Evolutionary conservation across 2,888 invertebrate species (phyloP).

Genomic region (Sceliomorpha sp.): DNA sequence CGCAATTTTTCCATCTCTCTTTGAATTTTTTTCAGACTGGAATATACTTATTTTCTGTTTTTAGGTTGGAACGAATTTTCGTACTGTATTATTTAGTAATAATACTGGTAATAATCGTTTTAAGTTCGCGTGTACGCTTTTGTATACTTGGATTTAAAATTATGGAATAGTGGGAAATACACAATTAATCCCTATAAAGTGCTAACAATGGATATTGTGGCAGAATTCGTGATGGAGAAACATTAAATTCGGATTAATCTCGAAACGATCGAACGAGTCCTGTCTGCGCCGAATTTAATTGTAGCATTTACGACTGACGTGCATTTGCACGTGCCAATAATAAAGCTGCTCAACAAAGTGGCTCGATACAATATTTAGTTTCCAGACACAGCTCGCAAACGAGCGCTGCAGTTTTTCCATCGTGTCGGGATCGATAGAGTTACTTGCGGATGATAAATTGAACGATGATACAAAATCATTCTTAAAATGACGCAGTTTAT

Average conservation of each 20-base stretch:
- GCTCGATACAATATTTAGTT: conserved; percentile 27
- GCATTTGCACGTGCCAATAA: conserved; percentile 37
- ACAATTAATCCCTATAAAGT: neutral
- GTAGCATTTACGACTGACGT: conserved; percentile 38
- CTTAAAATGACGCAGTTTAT: too few relatives aligned
- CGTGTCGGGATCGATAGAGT: too few relatives aligned
- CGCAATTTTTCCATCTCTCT: neutral
- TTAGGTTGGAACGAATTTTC: too few relatives aligned
- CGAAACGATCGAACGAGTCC: conserved; percentile 26
- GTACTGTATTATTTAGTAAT: neutral
- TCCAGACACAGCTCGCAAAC: too few relatives aligned
- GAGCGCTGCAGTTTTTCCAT: too few relatives aligned
- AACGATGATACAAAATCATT: too few relatives aligned
- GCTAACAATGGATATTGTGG: conserved; percentile 16
- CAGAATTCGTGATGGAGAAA: conserved; percentile 15
- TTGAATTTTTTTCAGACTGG: too few relatives aligned
- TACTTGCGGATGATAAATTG: too few relatives aligned
- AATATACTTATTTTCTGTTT: too few relatives aligned
- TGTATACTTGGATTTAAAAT: neutral
- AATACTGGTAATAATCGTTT: neutral
- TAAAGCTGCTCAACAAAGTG: conserved; percentile 32
- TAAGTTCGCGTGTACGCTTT: neutral
- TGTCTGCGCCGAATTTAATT: conserved; percentile 38
- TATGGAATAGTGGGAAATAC: neutral
- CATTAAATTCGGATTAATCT: conserved; percentile 31